phyloP scores from a whole-genome alignment of 1,140 invertebrate species.

The Bombus superbus region DNA sequence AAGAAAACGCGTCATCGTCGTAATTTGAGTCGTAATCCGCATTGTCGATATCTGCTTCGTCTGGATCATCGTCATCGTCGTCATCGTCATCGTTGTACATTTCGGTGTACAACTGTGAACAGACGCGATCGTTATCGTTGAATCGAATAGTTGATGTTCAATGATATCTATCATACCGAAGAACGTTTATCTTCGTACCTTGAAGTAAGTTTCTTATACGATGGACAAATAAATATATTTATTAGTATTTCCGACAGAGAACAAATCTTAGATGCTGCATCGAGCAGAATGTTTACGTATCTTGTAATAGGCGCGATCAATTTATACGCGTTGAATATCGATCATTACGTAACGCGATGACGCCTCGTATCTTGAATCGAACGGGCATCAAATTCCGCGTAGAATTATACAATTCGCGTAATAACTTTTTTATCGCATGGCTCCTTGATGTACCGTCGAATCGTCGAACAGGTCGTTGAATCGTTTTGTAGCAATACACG shows the following conservation, averaged over 20 bases:
- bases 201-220: too few species aligned
- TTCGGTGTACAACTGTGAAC: slow-evolving; percentile 71
- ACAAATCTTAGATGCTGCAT: too few species aligned
- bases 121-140: not conserved
- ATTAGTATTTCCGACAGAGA: too few species aligned
- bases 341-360: not conserved
- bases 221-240: too few species aligned
- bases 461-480: not conserved
- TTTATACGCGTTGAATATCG: not conserved
- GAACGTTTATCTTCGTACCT: not conserved
- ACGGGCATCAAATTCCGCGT: not conserved
- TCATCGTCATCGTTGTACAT: slow-evolving; percentile 16
- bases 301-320: too few species aligned
- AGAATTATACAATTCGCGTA: not conserved
- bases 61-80: slow-evolving; percentile 65
- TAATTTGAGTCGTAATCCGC: slow-evolving; percentile 74
- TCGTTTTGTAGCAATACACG: not conserved
- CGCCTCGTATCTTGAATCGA: not conserved
- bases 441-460: not conserved
- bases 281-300: too few species aligned
- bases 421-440: not conserved
- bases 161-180: not conserved
- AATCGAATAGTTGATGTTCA: not conserved
- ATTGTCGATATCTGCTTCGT: slow-evolving; percentile 57
- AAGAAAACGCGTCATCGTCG: slow-evolving; percentile 39